Evolutionary conservation across 1,140 invertebrate genomes (phyloP).

Genomic region (Vanessa atalanta): DNA sequence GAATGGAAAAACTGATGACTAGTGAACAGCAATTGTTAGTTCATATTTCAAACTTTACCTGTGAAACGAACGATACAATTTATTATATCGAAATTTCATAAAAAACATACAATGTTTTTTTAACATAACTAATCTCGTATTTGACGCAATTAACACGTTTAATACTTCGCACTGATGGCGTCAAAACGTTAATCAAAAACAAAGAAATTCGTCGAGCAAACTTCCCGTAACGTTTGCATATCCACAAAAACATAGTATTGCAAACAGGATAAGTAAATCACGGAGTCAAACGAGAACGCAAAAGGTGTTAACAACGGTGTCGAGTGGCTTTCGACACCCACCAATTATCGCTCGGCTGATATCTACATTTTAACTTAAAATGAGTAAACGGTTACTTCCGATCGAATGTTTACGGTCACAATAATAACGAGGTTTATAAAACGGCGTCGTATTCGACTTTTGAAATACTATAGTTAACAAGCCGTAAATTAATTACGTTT

Average conservation of each 20-base stretch:
- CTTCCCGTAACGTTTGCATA: constrained; percentile 42
- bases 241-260: constrained; percentile 44
- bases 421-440: constrained; percentile 17
- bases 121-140: not conserved
- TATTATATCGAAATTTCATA: not conserved
- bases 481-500: not conserved
- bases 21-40: constrained; percentile 20
- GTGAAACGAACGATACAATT: not conserved
- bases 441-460: not conserved
- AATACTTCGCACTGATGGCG: constrained; percentile 1
- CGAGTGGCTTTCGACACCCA: constrained; percentile 69
- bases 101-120: not conserved
- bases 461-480: no score
- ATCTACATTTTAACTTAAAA: constrained; percentile 60
- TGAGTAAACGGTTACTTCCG: constrained; percentile 60
- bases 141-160: not conserved
- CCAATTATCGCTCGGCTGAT: constrained; percentile 69
- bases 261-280: constrained; percentile 61
- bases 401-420: constrained; percentile 44
- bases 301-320: constrained; percentile 66
- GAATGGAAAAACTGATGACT: constrained; percentile 61
- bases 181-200: constrained; percentile 25
- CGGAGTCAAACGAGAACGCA: constrained; percentile 51
- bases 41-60: constrained; percentile 1
- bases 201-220: constrained; percentile 35